phyloP scores from a whole-genome alignment of 2,888 invertebrate genomes.

The Gastrophysa polygoni region DNA sequence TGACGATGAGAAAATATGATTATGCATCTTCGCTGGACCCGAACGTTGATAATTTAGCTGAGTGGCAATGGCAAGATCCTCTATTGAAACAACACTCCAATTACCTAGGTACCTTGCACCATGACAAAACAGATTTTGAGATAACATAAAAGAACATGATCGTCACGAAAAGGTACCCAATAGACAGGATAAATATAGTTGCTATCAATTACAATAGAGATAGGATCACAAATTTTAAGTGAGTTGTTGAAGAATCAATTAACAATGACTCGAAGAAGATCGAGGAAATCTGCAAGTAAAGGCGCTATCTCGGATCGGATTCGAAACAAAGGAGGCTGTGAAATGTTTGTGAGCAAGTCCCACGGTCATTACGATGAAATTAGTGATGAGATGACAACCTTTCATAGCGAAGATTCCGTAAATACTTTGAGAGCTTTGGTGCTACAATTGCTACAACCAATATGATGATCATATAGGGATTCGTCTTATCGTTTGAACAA shows the following conservation, averaged over 20 bases:
- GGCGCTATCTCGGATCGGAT: constrained; percentile 30
- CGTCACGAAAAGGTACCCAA: constrained; percentile 45
- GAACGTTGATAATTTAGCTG: no score
- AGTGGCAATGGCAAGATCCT: constrained; percentile 18
- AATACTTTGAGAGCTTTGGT: neutral
- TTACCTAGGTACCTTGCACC: constrained; percentile 36
- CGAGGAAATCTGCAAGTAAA: constrained; percentile 40
- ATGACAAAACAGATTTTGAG: constrained; percentile 35
- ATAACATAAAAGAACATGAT: constrained; percentile 44
- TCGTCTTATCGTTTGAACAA: no score
- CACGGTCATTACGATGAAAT: constrained; percentile 19
- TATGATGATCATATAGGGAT: no score
- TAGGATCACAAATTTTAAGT: constrained; percentile 43
- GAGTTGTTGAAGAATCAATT: constrained; percentile 45
- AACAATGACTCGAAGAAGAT: constrained; percentile 38
- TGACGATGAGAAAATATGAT: no score
- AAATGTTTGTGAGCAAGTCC: constrained; percentile 30
- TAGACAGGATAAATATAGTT: constrained; percentile 46
- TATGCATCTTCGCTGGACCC: no score
- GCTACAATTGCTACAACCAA: no score
- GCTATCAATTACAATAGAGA: constrained; percentile 46
- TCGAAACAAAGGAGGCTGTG: constrained; percentile 29
- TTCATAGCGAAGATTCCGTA: neutral
- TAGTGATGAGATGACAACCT: neutral
- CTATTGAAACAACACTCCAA: constrained; percentile 37